Conservation (phyloP, 2,888 invertebrate species). For the Conchocele bisecta region DNA sequence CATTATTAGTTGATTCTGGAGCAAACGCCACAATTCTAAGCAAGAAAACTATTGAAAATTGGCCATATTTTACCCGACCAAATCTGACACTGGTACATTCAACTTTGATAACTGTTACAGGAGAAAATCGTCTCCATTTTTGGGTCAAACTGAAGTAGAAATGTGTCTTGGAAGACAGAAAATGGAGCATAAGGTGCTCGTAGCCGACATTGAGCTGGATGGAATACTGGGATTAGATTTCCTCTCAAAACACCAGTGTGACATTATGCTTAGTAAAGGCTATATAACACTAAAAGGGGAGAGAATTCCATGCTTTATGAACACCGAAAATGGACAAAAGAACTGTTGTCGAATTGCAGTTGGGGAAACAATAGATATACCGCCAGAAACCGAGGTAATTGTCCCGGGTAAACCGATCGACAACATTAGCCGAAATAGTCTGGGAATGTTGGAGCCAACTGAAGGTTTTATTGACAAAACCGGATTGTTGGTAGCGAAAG, state of each 20-base stretch:
- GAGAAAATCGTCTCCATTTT: conserved; percentile 34
- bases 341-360: conserved; percentile 28
- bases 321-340: conserved; percentile 1
- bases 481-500: conserved; percentile 38
- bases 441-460: conserved; percentile 10
- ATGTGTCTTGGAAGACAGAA: conserved; percentile 5
- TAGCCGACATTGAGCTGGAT: conserved; percentile 19
- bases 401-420: conserved; percentile 17
- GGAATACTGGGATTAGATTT: conserved; percentile 32
- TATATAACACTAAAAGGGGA: conserved; percentile 21
- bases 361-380: conserved; percentile 8
- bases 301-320: conserved; percentile 25
- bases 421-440: conserved; percentile 3
- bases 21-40: conserved; percentile 25
- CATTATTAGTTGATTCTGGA: conserved; percentile 26
- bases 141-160: conserved; percentile 18
- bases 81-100: conserved; percentile 1
- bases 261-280: conserved; percentile 25
- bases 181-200: conserved; percentile 19
- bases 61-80: background rate
- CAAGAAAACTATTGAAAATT: background rate
- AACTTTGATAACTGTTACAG: conserved; percentile 32
- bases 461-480: conserved; percentile 19
- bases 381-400: conserved; percentile 13
- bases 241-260: conserved; percentile 19